Base-by-base conservation (phyloP, 2,888 invertebrate genomes). In the Lithosia quadra region DNA sequence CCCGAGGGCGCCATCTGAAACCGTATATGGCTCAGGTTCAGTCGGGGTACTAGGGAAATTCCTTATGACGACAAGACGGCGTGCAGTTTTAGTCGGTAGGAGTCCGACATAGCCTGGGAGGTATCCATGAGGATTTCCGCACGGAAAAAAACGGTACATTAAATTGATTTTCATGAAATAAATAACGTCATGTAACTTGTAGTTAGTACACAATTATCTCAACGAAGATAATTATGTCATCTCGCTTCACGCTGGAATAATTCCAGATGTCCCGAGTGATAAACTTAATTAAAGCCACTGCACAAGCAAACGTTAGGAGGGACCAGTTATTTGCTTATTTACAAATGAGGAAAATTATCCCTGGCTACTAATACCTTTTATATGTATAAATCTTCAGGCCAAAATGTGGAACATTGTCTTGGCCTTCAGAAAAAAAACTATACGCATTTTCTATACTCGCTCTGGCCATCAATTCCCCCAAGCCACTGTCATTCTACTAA, bases 251-350 rank as follows among this genome's bases (percentile, higher is more conserved):
- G 22, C 10, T 18, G 55, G 63, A 55, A 36, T 34, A 63, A 10
- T 55, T 34, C 22, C 22, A 63, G 63, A 34, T 63, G 33, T 15
- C 8, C 13, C 13, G 1, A 15, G 53, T 18, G 34, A 63, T 64
- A 64, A 55, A 36, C 24, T 57, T 64, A 57, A 64, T 64, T 57
- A 57, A 57, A 64, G 8, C 57, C 33, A 34, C 63, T 36, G 55
- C 55, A 63, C 24, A 62, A 33, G 21, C 33, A 55, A 55, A 63
- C 22, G 34, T 63, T 53, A 55, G 15, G 5, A 36, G 63, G 10
- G 0, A 34, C 22, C 13, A 34, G 55, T 33, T 18, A 63, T 34
- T 55, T 55, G 15, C 55, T 63, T 55, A 63, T 63, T 63, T 22
- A 55, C 18, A 56, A 22, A 56, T 56, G 21, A 22, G 24, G 55